Evolutionary conservation across 2,888 invertebrate species (phyloP), one percentile per base, ranked within the genome.

Genomic region (Rhamnusium bicolor): DNA sequence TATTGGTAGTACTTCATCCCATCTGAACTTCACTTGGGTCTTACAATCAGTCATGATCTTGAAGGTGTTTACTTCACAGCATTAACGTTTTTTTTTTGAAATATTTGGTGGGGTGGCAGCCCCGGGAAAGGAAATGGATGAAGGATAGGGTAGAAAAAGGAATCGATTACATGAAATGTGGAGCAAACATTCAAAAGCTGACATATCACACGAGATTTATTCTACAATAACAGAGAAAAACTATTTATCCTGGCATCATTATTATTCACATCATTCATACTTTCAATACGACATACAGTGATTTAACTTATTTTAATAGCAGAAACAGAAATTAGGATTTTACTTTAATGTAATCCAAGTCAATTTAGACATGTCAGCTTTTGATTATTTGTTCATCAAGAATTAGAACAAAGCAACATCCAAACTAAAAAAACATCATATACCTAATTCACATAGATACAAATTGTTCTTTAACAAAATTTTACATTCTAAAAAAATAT

Each of bases 111-210:
- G 75, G 75, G 72, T 70, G 56, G 21, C 40, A 65, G 16, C 71
- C 75, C 51, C 73, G 53, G 62, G 71, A 56, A 72, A 69, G 56
- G 71, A 65, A 73, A 68, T 40, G 62, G 46, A 12, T 27, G 4
- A 5, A 54, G 32, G 32, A 32, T 7, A 71, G 61, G 60, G 51
- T 51, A 76, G 58, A 58, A 58, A 58, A 58, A 61, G 10, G 54
- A 10, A 62, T 29, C 8, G 32, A 32, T 6, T 4, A 24, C 3
- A 71, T 47, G 72, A 74, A 72, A 62, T 49, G 53, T 47, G 80
- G 82, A 82, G 83, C 83, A 83, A 83, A 84, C 84, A 84, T 40
- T 4, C 40, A 40, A 40, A 1, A 58, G 40, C 68, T 14, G 16
- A 7, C 7, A 18, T 24, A 14, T 5, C 46, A 46, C 10, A 46